These are phyloP conservation scores for Pseudorectes ferrugineus DNA, from an alignment of 2,113 vertebrate species.

Conservation along the genomic window DNA sequence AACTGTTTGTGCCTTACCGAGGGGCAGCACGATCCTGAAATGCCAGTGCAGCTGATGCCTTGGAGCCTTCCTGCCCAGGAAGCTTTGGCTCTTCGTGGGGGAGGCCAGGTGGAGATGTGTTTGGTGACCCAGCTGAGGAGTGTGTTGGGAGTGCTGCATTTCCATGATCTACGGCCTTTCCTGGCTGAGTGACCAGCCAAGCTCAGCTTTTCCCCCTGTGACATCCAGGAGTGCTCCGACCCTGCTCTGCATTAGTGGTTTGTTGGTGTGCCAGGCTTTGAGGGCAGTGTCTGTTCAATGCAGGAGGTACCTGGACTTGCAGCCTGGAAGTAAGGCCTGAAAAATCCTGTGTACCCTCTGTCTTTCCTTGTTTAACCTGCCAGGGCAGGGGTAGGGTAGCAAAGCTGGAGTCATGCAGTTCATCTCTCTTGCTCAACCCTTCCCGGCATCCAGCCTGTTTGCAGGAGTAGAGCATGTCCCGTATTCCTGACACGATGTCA, in stretches of 20 bases:
- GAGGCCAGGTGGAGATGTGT: not conserved
- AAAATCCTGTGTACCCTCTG: not conserved
- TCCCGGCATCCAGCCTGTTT: not conserved
- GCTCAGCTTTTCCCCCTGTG: not conserved
- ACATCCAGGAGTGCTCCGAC: not conserved
- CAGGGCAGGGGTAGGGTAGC: not conserved
- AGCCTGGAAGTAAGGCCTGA: not conserved
- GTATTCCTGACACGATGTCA: not conserved
- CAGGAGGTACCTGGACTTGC: not conserved
- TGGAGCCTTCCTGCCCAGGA: not conserved
- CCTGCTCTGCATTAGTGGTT: not conserved
- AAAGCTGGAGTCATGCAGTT: not conserved
- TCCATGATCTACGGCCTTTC: not conserved
- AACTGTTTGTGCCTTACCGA: not conserved
- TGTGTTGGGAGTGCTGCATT: not conserved
- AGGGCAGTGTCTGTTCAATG: not conserved
- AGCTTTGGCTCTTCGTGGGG: not conserved
- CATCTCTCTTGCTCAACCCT: not conserved
- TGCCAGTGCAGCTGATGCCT: not conserved
- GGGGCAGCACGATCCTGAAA: not conserved
- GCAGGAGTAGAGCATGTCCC: not conserved
- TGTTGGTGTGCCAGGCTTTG: not conserved
- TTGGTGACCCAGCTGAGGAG: not conserved
- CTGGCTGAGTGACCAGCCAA: not conserved
- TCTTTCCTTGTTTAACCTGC: not conserved